phyloP scores from a whole-genome alignment of 2,797 vertebrate genomes.

The Varecia variegata region DNA sequence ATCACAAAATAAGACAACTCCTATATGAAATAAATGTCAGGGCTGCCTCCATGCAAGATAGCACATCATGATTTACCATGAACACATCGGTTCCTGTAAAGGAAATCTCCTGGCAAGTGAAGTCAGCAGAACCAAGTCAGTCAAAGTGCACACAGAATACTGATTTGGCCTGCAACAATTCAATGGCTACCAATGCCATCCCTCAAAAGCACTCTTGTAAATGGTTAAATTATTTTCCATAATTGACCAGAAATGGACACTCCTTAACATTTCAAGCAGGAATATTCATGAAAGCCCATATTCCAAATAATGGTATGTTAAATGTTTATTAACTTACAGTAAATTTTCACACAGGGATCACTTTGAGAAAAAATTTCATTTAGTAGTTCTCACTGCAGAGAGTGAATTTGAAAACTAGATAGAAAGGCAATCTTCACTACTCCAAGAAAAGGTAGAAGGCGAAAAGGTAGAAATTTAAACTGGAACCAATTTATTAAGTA shows the following conservation, averaged over 20 bases:
- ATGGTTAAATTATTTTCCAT: background rate
- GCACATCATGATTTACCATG: background rate
- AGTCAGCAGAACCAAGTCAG: background rate
- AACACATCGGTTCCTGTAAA: background rate
- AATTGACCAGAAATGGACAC: background rate
- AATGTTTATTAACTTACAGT: background rate
- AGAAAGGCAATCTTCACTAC: background rate
- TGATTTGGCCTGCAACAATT: background rate
- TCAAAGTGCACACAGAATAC: fast-evolving
- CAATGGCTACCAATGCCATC: too few relatives aligned
- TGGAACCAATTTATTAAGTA: background rate
- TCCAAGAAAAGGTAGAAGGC: background rate
- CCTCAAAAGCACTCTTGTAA: background rate
- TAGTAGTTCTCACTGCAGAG: background rate
- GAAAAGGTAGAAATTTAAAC: background rate
- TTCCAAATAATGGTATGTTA: background rate
- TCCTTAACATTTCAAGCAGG: background rate
- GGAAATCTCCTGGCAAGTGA: background rate
- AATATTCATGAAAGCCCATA: background rate
- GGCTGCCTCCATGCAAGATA: background rate
- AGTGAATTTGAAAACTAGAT: background rate
- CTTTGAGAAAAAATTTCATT: background rate
- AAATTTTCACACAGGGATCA: background rate
- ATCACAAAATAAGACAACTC: background rate
- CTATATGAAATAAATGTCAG: background rate